These are phyloP conservation scores for Arenicola marina DNA, from an alignment of 2,888 invertebrate genomes.

Conservation along the genomic window DNA sequence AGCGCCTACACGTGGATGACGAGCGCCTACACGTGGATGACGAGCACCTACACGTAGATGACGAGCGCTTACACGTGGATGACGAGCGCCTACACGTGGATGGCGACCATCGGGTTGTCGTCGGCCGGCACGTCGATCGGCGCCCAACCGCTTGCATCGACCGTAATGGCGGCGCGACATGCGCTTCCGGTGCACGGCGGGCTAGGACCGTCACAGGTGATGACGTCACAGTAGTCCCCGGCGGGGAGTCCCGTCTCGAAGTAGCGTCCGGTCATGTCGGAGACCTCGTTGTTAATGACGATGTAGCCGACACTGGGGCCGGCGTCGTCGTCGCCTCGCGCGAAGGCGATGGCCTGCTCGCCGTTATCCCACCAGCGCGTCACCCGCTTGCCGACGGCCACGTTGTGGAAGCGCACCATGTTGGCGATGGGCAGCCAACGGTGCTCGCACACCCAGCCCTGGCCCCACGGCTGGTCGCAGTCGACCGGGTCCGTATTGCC, in stretches of 20 bases:
- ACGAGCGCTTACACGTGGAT: too few species aligned
- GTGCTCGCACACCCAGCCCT: slow-evolving; percentile 61
- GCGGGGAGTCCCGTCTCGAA: slow-evolving; percentile 66
- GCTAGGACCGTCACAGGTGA: slow-evolving; percentile 67
- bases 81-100: slow-evolving; percentile 30
- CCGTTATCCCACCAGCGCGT: slow-evolving; percentile 72
- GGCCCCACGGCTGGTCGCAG: slow-evolving; percentile 35
- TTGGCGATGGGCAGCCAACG: slow-evolving; percentile 78
- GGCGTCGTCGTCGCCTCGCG: slow-evolving; percentile 71
- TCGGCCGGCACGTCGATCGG: slow-evolving; percentile 17
- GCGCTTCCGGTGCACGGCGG: slow-evolving; percentile 61
- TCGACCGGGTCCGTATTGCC: slow-evolving; percentile 47
- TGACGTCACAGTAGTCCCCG: slow-evolving; percentile 81
- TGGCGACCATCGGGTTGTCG: slow-evolving; percentile 30
- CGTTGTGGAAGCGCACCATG: slow-evolving; percentile 79
- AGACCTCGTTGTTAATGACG: slow-evolving; percentile 73
- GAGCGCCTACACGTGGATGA: too few species aligned
- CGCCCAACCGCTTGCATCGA: slow-evolving; percentile 18
- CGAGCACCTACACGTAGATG: too few species aligned
- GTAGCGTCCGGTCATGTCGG: slow-evolving; percentile 35
- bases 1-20: too few species aligned
- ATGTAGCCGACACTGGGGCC: slow-evolving; percentile 63
- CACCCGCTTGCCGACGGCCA: slow-evolving; percentile 64
- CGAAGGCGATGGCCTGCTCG: slow-evolving; percentile 80
- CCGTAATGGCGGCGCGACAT: neutral